Evolutionary conservation across 2,113 vertebrate species (phyloP), one percentile per base, ranked within the genome.

Genomic region (Aphyosemion australe): DNA sequence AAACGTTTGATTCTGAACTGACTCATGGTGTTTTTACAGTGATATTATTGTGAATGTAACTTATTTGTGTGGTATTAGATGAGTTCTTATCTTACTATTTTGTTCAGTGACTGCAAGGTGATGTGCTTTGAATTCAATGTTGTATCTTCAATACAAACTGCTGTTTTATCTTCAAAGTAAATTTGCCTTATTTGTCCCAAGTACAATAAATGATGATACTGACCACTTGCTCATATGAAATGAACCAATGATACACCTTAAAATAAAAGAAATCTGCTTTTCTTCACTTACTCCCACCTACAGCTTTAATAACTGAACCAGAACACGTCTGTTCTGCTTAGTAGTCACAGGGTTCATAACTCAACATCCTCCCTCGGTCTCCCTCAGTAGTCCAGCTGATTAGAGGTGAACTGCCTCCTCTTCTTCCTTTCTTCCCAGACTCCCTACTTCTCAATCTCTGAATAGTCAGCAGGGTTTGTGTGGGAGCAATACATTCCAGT

Each of bases 121-220:
- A 76, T 85, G 87, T 91, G 81, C 84, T 90, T 88, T 88, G 83
- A 90, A 89, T 88, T 82, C 89, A 81, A 84, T 87, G 87, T 90
- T 88, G 71, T 86, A 83, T 88, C 87, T 90, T 85, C 79, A 93
- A 93, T 91, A 92, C 85, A 93, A 87, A 74, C 74, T 86, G 81
- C 80, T 41, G 76, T 90, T 90, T 88, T 56, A 86, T 74, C 71
- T 87, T 79, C 79, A 74, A 65, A 54, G 61, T 74, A 39, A 21
- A 41, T 47, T 72, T 66, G 47, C 52, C 68, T 91, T 74, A 74
- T 91, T 85, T 82, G 49, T 87, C 46, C 68, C 55, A 60, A 67
- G 48, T 60, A 45, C 60, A 61, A 69, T 61, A 34, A 75, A 69
- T 66, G 50, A 75, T 32, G 46, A 75, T 31, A 14, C 63, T 45